Base-by-base conservation (phyloP, 2,888 invertebrate species). In the Tigriopus californicus region DNA sequence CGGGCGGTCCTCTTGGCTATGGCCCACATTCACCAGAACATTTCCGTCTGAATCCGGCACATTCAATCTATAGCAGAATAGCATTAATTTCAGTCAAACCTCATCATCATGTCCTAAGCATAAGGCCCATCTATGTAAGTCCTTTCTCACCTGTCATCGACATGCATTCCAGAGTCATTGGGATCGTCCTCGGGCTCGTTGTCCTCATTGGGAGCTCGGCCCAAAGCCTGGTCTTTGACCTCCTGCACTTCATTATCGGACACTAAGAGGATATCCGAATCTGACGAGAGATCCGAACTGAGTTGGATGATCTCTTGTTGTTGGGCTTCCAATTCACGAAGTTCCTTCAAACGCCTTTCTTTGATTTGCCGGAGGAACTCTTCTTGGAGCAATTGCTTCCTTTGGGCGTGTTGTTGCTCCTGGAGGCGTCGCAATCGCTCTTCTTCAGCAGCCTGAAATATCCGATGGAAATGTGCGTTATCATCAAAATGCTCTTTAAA, bases 1-100 rank as follows among this genome's bases (percentile, higher is more conserved):
- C 67, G 92, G 92, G 15, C 83, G 81, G 68, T 95, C 95, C 58
- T 80, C 82, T 61, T 85, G 83, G 0, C 89, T 85, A 71, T 94
- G 94, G 8, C 90, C 92, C 24, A 94, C 82, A 71, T 95, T 95
- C 56, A 95, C 85, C 62, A 90, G 75, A 13, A 95, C 92, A 22
- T 90, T 77, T 0, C 95, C 95, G 68, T 86, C 80, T 63, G 86
- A 86, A 71, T 95, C 92, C 1, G 88, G 87, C 64, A 83, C 75
- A 72, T 95, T 95, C 68, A 88, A 85, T 33, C 33, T 33, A 8
- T 8, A 33, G 8, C 8, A 33, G 3, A 33, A n/a, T n/a, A n/a
- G n/a, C n/a, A n/a, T n/a, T n/a, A n/a, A n/a, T n/a, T n/a, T n/a
- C n/a, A n/a, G n/a, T n/a, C n/a, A n/a, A n/a, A n/a, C n/a, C n/a